Evolutionary conservation across 2,888 invertebrate species (phyloP).

Genomic region (Cataglyphis altisquamis): DNA sequence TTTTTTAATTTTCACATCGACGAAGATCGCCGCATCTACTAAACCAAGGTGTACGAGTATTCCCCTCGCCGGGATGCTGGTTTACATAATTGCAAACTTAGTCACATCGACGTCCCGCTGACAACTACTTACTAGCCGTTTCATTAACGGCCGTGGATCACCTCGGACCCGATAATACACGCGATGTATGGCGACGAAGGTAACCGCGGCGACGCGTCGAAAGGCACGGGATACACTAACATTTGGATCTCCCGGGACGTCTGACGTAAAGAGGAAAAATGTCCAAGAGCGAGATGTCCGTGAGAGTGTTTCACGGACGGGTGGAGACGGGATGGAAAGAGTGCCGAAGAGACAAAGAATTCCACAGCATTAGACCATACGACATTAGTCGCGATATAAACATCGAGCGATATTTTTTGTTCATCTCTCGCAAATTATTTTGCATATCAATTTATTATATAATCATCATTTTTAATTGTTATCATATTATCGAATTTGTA

Average conservation of each 20-base stretch:
- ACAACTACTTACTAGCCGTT: slow-evolving; percentile 59
- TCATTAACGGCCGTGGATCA: slow-evolving; percentile 62
- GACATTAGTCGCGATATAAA: slow-evolving; percentile 53
- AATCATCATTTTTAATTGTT: not conserved
- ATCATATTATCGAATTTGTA: not conserved
- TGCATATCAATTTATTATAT: not conserved
- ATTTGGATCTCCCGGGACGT: slow-evolving; percentile 62
- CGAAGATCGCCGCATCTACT: slow-evolving; percentile 40
- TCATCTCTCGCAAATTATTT: slow-evolving; percentile 14
- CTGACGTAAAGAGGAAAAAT: slow-evolving; percentile 59
- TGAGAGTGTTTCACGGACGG: slow-evolving; percentile 43
- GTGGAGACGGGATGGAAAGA: slow-evolving; percentile 26
- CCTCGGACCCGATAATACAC: slow-evolving; percentile 50
- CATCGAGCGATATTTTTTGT: slow-evolving; percentile 55
- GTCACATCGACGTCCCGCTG: slow-evolving; percentile 63
- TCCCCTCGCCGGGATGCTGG: slow-evolving; percentile 46
- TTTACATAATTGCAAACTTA: slow-evolving; percentile 74
- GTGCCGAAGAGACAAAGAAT: slow-evolving; percentile 58
- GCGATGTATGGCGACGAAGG: slow-evolving; percentile 44
- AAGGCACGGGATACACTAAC: slow-evolving; percentile 60
- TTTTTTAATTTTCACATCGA: slow-evolving; percentile 58
- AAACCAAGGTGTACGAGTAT: slow-evolving; percentile 59
- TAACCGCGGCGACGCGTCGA: slow-evolving; percentile 19
- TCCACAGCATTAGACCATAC: slow-evolving; percentile 56
- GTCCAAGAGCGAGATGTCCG: slow-evolving; percentile 34